Conservation (phyloP, 2,888 invertebrate species). For the Chrysolina oricalcia region DNA sequence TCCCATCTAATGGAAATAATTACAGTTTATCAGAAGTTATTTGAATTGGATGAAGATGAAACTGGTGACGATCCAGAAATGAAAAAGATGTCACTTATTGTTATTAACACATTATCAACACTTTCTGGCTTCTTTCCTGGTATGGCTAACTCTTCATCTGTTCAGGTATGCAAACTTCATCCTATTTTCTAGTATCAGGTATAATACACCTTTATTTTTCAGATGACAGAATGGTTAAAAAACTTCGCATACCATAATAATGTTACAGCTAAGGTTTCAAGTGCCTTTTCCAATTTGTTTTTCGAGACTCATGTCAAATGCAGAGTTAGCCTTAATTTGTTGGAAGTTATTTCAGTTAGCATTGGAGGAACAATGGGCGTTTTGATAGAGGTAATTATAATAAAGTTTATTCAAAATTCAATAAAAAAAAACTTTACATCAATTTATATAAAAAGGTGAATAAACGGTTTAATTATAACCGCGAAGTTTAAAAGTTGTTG, state of each 20-base stretch:
- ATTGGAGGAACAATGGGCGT: constrained; percentile 70
- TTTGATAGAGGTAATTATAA: constrained; percentile 69
- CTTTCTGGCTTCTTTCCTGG: constrained; percentile 61
- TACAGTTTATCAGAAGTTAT: constrained; percentile 65
- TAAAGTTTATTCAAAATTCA: too few relatives aligned
- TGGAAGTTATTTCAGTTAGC: constrained; percentile 71
- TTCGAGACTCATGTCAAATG: constrained; percentile 67
- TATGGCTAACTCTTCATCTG: constrained; percentile 55
- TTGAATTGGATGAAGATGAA: constrained; percentile 65
- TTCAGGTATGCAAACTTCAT: constrained; percentile 55
- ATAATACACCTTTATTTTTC: neutral
- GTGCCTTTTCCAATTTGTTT: constrained; percentile 66
- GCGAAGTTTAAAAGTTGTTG: too few relatives aligned
- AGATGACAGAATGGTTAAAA: constrained; percentile 70
- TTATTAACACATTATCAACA: constrained; percentile 63
- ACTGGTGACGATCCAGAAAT: constrained; percentile 65
- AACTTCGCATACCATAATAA: constrained; percentile 65
- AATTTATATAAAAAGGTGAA: too few relatives aligned
- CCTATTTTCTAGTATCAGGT: neutral
- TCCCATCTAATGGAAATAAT: constrained; percentile 56
- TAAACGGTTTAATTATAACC: too few relatives aligned
- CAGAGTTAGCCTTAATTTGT: constrained; percentile 67
- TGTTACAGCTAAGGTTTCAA: constrained; percentile 63
- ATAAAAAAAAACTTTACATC: too few relatives aligned
- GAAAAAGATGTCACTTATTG: constrained; percentile 63